These are phyloP conservation scores for Drosophila truncata DNA, from an alignment of 1,140 invertebrate genomes.

Conservation along the genomic window DNA sequence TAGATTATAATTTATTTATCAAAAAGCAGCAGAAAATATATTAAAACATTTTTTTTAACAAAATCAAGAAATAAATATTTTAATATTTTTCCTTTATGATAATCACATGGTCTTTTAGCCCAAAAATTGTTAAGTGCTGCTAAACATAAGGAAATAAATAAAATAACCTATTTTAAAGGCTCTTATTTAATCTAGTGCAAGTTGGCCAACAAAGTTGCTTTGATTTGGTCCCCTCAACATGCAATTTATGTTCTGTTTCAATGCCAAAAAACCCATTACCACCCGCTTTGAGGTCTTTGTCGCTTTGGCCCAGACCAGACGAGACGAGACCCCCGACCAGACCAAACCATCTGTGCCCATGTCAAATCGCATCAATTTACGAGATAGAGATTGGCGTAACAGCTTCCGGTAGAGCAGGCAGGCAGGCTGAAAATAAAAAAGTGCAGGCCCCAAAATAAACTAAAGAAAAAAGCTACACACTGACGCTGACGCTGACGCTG, in stretches of 20 bases:
- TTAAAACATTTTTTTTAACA: too few species aligned
- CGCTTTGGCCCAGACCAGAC: constrained; percentile 2
- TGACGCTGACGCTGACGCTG: constrained; percentile 21
- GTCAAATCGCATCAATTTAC: constrained; percentile 78
- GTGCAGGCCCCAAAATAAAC: constrained; percentile 33
- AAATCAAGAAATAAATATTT: background rate
- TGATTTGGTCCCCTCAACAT: constrained; percentile 20
- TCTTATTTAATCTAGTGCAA: background rate
- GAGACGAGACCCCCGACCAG: too few species aligned
- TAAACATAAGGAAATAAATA: background rate
- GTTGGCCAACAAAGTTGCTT: constrained; percentile 35
- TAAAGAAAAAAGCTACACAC: background rate
- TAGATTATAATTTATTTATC: too few species aligned
- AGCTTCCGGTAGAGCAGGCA: constrained; percentile 67
- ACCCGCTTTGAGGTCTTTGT: constrained; percentile 52
- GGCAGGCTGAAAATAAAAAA: constrained; percentile 39
- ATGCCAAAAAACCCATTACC: constrained; percentile 79
- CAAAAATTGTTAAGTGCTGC: background rate
- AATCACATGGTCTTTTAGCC: background rate
- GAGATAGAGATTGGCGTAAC: constrained; percentile 75
- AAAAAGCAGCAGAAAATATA: too few species aligned
- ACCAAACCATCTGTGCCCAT: constrained; percentile 52
- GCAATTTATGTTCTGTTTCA: constrained; percentile 56
- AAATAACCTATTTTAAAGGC: background rate
- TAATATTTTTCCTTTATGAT: too few species aligned